These are phyloP conservation scores for Drosophila tripunctata DNA, from an alignment of 2,888 invertebrate genomes.

Conservation along the genomic window DNA sequence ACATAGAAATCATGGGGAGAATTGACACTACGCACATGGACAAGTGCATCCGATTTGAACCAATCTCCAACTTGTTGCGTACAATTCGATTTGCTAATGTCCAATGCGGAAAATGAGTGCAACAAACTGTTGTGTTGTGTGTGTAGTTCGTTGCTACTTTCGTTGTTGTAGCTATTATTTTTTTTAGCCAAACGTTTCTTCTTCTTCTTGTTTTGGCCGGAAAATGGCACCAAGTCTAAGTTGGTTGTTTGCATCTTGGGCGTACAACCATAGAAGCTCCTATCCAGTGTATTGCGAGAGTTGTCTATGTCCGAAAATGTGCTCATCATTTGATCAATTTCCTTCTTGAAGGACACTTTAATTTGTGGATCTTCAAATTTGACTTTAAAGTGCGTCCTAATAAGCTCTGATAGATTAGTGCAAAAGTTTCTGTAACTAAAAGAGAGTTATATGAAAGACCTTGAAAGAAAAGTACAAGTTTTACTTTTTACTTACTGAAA, in stretches of 20 bases:
- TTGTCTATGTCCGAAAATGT: neutral
- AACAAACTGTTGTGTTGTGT: slow-evolving; percentile 9
- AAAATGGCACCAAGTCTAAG: neutral
- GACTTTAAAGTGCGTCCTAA: slow-evolving; percentile 24
- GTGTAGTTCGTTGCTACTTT: neutral
- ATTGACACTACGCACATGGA: slow-evolving; percentile 86
- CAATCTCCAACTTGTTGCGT: slow-evolving; percentile 16
- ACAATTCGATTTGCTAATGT: slow-evolving; percentile 13
- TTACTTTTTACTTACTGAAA: slow-evolving; percentile 60
- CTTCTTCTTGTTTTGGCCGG: neutral
- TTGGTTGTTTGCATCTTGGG: neutral
- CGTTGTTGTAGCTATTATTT: neutral
- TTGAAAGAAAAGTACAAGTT: neutral
- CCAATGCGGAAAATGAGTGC: slow-evolving; percentile 15
- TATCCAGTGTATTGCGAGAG: neutral
- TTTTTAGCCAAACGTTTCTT: neutral
- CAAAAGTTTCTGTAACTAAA: slow-evolving; percentile 19
- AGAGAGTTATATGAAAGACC: neutral
- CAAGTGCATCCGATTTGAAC: slow-evolving; percentile 48
- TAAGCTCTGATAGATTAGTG: slow-evolving; percentile 5
- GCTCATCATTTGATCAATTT: slow-evolving; percentile 4
- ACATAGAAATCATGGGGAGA: slow-evolving; percentile 88
- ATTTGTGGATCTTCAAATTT: slow-evolving; percentile 67
- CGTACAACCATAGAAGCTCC: neutral
- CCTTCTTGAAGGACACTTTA: slow-evolving; percentile 39